Evolutionary conservation across 2,797 vertebrate species (phyloP).

Genomic region (Mormyrus proboscirostris): DNA sequence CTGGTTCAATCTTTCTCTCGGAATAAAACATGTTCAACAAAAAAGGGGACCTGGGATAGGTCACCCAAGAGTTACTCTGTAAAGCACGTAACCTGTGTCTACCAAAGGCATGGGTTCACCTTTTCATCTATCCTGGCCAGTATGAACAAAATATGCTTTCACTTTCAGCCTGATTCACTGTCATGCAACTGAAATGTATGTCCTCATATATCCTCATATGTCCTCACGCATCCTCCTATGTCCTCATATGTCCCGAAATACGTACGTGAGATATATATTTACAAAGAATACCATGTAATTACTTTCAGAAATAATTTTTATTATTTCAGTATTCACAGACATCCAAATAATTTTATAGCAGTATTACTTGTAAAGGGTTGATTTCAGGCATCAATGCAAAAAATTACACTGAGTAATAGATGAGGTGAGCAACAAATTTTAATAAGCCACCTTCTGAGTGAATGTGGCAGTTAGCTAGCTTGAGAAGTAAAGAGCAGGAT

Average conservation of each 20-base stretch:
- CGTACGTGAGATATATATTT: background rate
- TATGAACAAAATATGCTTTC: constrained; percentile 66
- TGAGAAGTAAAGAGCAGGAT: background rate
- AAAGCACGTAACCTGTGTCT: constrained; percentile 61
- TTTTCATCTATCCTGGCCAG: constrained; percentile 53
- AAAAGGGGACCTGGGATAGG: constrained; percentile 33
- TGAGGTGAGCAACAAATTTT: background rate
- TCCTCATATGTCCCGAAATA: background rate
- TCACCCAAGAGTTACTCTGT: constrained; percentile 49
- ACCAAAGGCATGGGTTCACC: constrained; percentile 41
- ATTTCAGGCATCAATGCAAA: background rate
- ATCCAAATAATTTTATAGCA: background rate
- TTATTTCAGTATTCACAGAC: background rate
- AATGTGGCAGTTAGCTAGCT: background rate
- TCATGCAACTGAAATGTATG: constrained; percentile 60
- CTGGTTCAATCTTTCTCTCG: constrained; percentile 49
- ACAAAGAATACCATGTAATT: background rate
- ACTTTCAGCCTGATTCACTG: constrained; percentile 73
- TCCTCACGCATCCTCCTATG: constrained; percentile 66
- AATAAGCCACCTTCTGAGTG: background rate
- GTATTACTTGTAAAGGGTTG: background rate
- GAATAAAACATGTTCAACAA: constrained; percentile 39
- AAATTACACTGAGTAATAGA: background rate
- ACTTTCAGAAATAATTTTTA: background rate
- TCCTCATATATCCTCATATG: constrained; percentile 20